These are phyloP conservation scores for Onthophagus sagittarius DNA, from an alignment of 2,888 invertebrate genomes.

Conservation along the genomic window DNA sequence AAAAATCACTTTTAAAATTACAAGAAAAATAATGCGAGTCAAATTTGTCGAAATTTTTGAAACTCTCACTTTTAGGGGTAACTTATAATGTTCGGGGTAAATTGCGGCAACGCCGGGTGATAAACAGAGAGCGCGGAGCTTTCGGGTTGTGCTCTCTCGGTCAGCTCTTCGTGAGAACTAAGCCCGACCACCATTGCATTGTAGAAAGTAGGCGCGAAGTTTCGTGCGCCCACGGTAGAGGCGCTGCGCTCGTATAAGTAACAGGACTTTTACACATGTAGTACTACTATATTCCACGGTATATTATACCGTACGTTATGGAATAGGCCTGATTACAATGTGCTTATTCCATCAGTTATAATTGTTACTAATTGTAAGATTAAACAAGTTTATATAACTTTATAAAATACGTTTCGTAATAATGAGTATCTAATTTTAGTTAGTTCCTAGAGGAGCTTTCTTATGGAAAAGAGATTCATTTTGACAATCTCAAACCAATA, in stretches of 20 bases:
- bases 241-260: slow-evolving; percentile 31
- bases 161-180: slow-evolving; percentile 43
- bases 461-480: too few relatives aligned
- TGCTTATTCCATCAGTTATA: background rate
- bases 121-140: slow-evolving; percentile 20
- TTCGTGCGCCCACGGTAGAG: slow-evolving; percentile 39
- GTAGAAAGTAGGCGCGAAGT: slow-evolving; percentile 46
- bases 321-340: background rate
- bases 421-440: too few relatives aligned
- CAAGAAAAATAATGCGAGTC: slow-evolving; percentile 5
- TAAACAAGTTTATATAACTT: too few relatives aligned
- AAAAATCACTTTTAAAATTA: background rate
- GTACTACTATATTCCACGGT: background rate
- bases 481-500: too few relatives aligned
- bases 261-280: slow-evolving; percentile 37
- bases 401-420: too few relatives aligned
- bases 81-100: slow-evolving; percentile 4
- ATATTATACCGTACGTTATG: background rate
- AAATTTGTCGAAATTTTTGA: background rate
- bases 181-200: slow-evolving; percentile 37
- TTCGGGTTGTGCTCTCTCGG: slow-evolving; percentile 32
- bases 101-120: background rate
- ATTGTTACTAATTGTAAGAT: background rate
- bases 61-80: background rate
- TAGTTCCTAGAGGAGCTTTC: too few relatives aligned